These are phyloP conservation scores for Hephaestus fuliginosus DNA, from an alignment of 2,797 vertebrate species.

Conservation along the genomic window DNA sequence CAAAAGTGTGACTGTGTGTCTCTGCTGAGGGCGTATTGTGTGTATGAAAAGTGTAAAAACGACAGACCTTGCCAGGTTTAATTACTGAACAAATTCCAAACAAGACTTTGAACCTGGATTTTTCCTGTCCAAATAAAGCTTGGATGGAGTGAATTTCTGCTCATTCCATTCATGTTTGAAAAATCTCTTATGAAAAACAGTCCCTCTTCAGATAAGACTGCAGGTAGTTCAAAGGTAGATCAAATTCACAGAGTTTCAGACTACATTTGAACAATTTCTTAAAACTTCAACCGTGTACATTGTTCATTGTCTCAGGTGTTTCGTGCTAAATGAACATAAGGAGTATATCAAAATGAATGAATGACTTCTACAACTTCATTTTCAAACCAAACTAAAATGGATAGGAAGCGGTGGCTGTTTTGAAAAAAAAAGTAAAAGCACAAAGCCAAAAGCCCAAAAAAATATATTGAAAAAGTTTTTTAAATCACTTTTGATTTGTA, in stretches of 20 bases:
- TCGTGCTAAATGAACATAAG: not conserved
- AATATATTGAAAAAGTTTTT: not conserved
- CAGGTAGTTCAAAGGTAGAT: not conserved
- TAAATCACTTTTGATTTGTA: not conserved
- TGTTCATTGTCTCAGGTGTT: not conserved
- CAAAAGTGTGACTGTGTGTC: slow-evolving; percentile 43
- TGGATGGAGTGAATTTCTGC: not conserved
- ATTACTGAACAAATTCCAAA: slow-evolving; percentile 5
- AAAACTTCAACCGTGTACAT: too few relatives aligned
- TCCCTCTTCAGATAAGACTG: not conserved
- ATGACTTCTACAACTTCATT: not conserved
- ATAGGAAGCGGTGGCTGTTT: not conserved
- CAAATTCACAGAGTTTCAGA: not conserved
- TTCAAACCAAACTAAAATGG: not conserved
- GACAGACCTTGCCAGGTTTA: not conserved
- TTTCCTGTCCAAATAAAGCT: not conserved
- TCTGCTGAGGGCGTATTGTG: slow-evolving; percentile 27
- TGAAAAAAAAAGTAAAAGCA: too few relatives aligned
- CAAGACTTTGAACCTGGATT: not conserved
- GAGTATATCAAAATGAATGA: not conserved
- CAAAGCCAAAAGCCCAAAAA: not conserved
- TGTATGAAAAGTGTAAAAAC: slow-evolving; percentile 39
- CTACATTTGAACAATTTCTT: too few relatives aligned
- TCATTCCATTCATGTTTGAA: not conserved
- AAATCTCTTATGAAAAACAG: not conserved